Conservation (phyloP, 2,113 vertebrate genomes). For the Limnothrissa miodon region DNA sequence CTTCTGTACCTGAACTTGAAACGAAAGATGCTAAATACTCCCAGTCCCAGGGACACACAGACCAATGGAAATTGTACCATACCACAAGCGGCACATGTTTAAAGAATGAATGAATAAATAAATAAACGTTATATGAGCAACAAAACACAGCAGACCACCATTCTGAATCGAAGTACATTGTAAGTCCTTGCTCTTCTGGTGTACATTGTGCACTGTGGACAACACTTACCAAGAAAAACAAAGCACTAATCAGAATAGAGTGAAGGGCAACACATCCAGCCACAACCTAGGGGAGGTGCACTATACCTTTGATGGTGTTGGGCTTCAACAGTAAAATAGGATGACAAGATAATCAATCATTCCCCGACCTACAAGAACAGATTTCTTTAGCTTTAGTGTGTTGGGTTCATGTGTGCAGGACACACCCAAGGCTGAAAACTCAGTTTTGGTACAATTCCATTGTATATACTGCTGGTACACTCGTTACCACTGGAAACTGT, state of each 20-base stretch:
- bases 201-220: background rate
- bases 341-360: background rate
- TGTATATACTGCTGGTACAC: background rate
- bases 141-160: background rate
- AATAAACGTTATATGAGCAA: background rate
- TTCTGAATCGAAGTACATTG: background rate
- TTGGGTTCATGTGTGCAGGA: background rate
- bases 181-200: background rate
- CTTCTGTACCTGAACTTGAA: background rate
- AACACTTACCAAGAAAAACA: background rate
- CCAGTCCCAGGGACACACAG: background rate
- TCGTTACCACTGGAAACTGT: background rate
- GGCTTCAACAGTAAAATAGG: background rate
- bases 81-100: background rate
- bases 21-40: background rate
- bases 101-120: background rate
- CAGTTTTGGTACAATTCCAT: background rate
- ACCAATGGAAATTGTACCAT: background rate
- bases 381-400: background rate
- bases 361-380: background rate
- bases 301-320: background rate
- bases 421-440: background rate
- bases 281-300: background rate
- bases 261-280: background rate
- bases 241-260: background rate